A percentile compares a stretch with the other conserved stretches of the same genome.
Evolutionary conservation across 2,888 invertebrate species (phyloP).

Genomic region (Caenorhabditis sp.): DNA sequence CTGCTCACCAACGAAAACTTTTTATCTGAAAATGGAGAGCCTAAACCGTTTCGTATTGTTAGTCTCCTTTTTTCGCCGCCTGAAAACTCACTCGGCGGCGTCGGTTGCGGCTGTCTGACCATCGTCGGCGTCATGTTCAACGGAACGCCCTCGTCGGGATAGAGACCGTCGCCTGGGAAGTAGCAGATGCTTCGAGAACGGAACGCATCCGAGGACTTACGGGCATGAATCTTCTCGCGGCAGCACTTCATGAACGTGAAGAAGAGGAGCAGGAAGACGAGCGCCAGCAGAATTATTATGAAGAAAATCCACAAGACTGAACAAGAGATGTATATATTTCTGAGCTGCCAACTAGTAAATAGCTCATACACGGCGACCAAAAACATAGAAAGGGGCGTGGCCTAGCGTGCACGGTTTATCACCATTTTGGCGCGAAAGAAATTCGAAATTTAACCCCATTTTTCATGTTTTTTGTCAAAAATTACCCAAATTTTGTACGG

Average conservation of each 20-base stretch:
- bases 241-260: constrained; percentile 54
- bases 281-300: constrained; percentile 37
- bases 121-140: constrained; percentile 30
- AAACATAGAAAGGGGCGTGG: too few species aligned
- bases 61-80: too few species aligned
- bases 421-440: too few species aligned
- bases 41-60: too few species aligned
- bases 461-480: too few species aligned
- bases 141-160: constrained; percentile 29
- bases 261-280: constrained; percentile 43
- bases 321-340: too few species aligned
- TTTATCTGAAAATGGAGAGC: constrained; percentile 30
- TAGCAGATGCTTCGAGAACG: not conserved
- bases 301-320: constrained; percentile 46
- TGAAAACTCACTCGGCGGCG: constrained; percentile 39
- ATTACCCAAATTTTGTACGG: too few species aligned
- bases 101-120: constrained; percentile 45
- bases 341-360: too few species aligned
- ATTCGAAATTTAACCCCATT: too few species aligned
- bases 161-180: constrained; percentile 20
- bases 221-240: constrained; percentile 28
- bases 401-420: too few species aligned
- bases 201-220: constrained; percentile 4
- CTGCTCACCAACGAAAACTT: constrained; percentile 37
- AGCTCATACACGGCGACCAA: too few species aligned